Evolutionary conservation across 2,888 invertebrate genomes (phyloP).

Genomic region (Aphodius sticticus): DNA sequence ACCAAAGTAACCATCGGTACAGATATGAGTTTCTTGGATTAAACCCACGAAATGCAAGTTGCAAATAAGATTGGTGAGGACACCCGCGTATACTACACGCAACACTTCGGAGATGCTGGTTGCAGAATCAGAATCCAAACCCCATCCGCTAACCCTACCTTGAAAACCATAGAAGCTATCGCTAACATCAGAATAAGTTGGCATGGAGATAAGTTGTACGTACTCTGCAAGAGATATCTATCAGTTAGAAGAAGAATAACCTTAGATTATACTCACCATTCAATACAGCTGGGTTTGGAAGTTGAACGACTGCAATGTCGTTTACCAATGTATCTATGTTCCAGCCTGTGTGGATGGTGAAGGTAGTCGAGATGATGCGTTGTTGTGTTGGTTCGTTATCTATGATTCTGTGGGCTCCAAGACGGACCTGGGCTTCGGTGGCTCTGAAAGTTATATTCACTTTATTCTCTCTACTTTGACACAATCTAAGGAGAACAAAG

Average conservation of each 20-base stretch:
- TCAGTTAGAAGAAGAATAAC: neutral
- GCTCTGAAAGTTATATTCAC: constrained; percentile 60
- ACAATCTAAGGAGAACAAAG: no score
- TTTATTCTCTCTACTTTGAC: no score
- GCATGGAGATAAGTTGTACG: constrained; percentile 34
- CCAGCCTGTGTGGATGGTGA: constrained; percentile 38
- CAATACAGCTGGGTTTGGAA: constrained; percentile 19
- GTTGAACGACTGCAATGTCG: constrained; percentile 55
- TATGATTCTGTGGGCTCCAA: constrained; percentile 48
- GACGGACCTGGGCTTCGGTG: constrained; percentile 39
- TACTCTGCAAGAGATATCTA: constrained; percentile 12
- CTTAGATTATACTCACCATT: constrained; percentile 13
- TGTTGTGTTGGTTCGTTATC: constrained; percentile 50
- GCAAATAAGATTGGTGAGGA: constrained; percentile 50
- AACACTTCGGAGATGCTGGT: constrained; percentile 28
- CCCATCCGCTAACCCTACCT: constrained; percentile 63
- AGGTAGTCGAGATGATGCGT: constrained; percentile 35
- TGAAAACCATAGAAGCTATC: constrained; percentile 54
- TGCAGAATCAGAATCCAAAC: constrained; percentile 53
- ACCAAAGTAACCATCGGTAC: constrained; percentile 59
- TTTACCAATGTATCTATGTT: constrained; percentile 50
- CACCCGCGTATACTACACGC: constrained; percentile 21
- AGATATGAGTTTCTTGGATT: constrained; percentile 60
- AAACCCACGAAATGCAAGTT: constrained; percentile 57
- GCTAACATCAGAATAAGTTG: constrained; percentile 43